These are phyloP conservation scores for Clanis bilineata DNA, from an alignment of 2,888 invertebrate genomes.

Conservation along the genomic window DNA sequence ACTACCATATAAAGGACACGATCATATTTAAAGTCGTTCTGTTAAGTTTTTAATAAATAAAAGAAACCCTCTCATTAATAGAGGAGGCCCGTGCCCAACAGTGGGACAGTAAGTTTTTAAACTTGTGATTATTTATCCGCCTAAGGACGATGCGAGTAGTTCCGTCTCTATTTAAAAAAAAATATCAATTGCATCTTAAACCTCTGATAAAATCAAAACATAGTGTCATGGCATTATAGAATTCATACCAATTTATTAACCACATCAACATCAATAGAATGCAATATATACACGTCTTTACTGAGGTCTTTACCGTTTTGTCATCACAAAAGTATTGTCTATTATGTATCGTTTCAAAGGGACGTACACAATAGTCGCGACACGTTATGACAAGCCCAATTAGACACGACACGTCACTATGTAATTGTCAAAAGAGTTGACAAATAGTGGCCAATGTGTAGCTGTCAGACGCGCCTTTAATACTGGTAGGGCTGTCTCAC, in stretches of 20 bases:
- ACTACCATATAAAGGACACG: too few relatives aligned
- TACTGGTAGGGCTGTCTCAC: neutral
- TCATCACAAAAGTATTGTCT: neutral
- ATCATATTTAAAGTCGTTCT: too few relatives aligned
- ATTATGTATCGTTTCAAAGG: neutral
- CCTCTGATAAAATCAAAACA: too few relatives aligned
- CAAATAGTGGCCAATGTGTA: constrained; percentile 11
- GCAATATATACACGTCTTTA: neutral
- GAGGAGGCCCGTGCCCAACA: too few relatives aligned
- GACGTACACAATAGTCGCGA: neutral
- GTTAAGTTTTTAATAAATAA: too few relatives aligned
- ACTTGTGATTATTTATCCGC: too few relatives aligned
- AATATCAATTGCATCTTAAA: too few relatives aligned
- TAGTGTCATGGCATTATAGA: too few relatives aligned
- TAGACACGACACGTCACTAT: constrained; percentile 5
- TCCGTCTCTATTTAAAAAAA: too few relatives aligned
- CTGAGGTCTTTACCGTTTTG: neutral
- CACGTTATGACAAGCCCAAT: constrained; percentile 10
- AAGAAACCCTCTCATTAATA: too few relatives aligned
- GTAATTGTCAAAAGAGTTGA: constrained; percentile 6
- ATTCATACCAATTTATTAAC: neutral
- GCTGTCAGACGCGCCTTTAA: constrained; percentile 3
- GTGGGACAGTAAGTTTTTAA: too few relatives aligned
- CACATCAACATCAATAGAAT: neutral
- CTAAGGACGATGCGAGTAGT: too few relatives aligned